Evolutionary conservation across 2,888 invertebrate species (phyloP), one percentile per base, ranked within the genome.

Genomic region (Laspeyria flexula): DNA sequence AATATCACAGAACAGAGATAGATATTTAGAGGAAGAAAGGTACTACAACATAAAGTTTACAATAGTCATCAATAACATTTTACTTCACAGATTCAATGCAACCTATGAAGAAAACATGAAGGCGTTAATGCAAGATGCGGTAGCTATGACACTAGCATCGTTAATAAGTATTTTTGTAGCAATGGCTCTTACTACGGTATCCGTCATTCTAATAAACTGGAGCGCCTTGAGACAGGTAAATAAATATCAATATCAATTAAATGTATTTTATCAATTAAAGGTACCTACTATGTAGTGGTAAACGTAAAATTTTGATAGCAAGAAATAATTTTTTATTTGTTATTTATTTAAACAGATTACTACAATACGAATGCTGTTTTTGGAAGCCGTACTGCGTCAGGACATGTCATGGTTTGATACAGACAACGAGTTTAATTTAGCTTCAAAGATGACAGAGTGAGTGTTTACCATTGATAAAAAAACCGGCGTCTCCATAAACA

Each of bases 391-490:
- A 1, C 84, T 96, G 3, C 89, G 95, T 0, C 96, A 96, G 79
- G 96, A 96, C 56, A 96, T 96, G 93, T 83, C 94, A 9, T 96
- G 96, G 96, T 96, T 94, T 67, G 96, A 96, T 71, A 95, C 94
- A 0, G 93, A 94, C 44, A 93, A 94, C 0, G 94, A 94, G 42
- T 94, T 95, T 47, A 96, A 95, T 72, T 94, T 96, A 54, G 95
- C 96, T 48, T 94, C 95, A 40, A 94, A 94, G 80, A 95, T 96
- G 86, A 94, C 95, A 10, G 96, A 96, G 96, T 96, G 83, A 94
- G 95, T 94, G 49, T 25, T n/a, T n/a, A n/a, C n/a, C n/a, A n/a
- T n/a, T n/a, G n/a, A n/a, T n/a, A n/a, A n/a, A n/a, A n/a, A n/a
- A n/a, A n/a, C n/a, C n/a, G n/a, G n/a, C n/a, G 38, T 10, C 38